Conservation (phyloP, 2,113 vertebrate genomes). For the Acrocephalus kingi region DNA sequence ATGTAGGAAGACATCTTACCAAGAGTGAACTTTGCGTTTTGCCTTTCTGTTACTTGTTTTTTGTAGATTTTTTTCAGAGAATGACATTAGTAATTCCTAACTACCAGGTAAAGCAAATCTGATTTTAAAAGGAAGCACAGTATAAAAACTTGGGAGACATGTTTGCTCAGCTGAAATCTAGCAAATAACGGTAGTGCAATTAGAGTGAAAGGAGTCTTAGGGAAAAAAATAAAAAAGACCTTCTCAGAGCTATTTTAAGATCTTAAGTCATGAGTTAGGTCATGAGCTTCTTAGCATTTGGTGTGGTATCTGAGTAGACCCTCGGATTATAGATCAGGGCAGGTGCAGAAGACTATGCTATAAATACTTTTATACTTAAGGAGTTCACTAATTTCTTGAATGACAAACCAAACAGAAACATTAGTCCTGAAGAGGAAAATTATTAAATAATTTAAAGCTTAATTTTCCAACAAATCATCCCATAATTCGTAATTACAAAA, state of each 20-base stretch:
- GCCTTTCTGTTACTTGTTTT: not conserved
- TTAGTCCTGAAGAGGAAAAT: not conserved
- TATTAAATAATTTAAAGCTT: not conserved
- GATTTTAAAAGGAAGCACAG: not conserved
- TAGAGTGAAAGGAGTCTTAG: not conserved
- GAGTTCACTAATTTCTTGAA: slow-evolving; percentile 54
- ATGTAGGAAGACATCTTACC: not conserved
- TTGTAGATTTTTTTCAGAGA: not conserved
- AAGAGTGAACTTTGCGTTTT: not conserved
- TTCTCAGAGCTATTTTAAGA: slow-evolving; percentile 79
- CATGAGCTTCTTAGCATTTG: slow-evolving; percentile 76
- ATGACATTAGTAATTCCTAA: not conserved
- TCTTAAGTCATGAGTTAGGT: slow-evolving; percentile 73
- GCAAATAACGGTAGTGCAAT: not conserved
- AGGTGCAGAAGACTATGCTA: slow-evolving; percentile 85
- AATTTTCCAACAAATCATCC: not conserved
- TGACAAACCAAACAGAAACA: not conserved
- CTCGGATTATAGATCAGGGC: slow-evolving; percentile 82
- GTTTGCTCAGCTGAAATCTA: not conserved
- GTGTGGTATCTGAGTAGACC: slow-evolving; percentile 71
- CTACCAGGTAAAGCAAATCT: not conserved
- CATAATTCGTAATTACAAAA: not conserved
- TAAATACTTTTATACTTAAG: slow-evolving; percentile 83
- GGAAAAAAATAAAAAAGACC: not conserved
- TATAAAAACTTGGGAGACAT: not conserved